Base-by-base conservation (phyloP, 2,888 invertebrate species). In the Calephelis perditalis region DNA sequence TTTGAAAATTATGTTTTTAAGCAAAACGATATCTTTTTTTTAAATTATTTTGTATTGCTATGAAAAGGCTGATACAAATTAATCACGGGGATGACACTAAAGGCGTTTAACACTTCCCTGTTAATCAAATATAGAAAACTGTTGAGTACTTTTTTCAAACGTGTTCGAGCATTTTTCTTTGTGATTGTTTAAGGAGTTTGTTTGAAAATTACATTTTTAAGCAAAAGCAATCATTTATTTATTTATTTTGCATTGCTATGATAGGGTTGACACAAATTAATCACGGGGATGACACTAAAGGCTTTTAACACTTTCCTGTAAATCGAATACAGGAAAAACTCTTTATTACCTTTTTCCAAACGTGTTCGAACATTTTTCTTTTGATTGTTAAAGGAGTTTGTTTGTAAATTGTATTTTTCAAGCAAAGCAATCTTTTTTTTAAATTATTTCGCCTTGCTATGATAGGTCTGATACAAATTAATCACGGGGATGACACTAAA, bases 11-110 rank as follows among this genome's bases (percentile, higher is more conserved):
- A 4, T 37, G 37, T 37, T 37, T 7, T 37, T 37, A 37, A 37
- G 37, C 7, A 6, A 37, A 6, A 5, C 7, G 4, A 37, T 37
- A n/a, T n/a, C n/a, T n/a, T n/a, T n/a, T 26, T 26, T 26, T 26
- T 37, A 3, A 7, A 89, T 87, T 88, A 87, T 80, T 84, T 81
- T 79, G 86, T 84, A 86, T 89, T 88, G 86, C 73, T 78, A 74
- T 79, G 86, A 84, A 85, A 79, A 78, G 69, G 73, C 77, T 79
- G 84, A 86, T 84, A 80, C 82, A 81, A 84, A 89, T 90, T 87
- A 88, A 87, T 90, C 87, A 86, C 80, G n/a, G 68, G 69, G 86
- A 83, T 84, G 89, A 86, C 88, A 84, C 79, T 77, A 78, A 85
- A 84, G 82, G 79, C 83, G 76, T 84, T 86, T 79, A 88, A 84